Conservation (phyloP, 2,113 vertebrate species). For the Dasyornis broadbenti region DNA sequence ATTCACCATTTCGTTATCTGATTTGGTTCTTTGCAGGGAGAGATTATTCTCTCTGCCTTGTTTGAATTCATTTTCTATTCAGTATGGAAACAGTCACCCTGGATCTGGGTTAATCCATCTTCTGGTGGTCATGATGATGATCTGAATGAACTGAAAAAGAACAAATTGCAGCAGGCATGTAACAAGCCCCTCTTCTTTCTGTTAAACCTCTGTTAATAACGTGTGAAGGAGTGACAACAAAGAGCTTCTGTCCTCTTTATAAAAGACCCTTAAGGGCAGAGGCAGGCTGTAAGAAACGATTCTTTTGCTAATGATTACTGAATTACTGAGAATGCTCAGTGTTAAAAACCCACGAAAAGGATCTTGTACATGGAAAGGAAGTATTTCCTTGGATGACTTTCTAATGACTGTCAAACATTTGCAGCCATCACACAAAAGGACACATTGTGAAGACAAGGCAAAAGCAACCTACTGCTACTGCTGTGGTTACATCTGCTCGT, state of each 20-base stretch:
- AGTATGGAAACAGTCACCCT: slow-evolving; percentile 33
- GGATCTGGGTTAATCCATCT: slow-evolving; percentile 43
- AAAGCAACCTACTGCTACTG: neutral
- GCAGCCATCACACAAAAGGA: slow-evolving; percentile 55
- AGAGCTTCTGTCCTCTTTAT: slow-evolving; percentile 59
- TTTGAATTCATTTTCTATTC: slow-evolving; percentile 11
- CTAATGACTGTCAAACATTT: slow-evolving; percentile 69
- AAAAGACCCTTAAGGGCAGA: slow-evolving; percentile 53
- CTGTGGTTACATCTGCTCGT: neutral
- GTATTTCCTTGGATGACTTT: slow-evolving; percentile 66
- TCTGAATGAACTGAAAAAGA: slow-evolving; percentile 47
- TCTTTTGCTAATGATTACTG: slow-evolving; percentile 67
- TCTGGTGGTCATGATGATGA: slow-evolving; percentile 42
- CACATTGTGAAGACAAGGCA: slow-evolving; percentile 52
- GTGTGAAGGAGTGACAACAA: slow-evolving; percentile 67
- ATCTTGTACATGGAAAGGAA: slow-evolving; percentile 62
- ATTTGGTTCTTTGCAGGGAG: neutral
- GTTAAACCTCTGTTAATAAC: slow-evolving; percentile 59
- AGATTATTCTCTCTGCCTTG: slow-evolving; percentile 31
- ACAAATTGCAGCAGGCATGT: slow-evolving; percentile 46
- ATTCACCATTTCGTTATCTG: neutral
- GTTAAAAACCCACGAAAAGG: slow-evolving; percentile 52
- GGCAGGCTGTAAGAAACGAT: slow-evolving; percentile 57
- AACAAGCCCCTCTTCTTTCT: slow-evolving; percentile 51
- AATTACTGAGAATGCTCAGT: slow-evolving; percentile 60